Conservation (phyloP, 2,888 invertebrate genomes). For the Noctuana brunneofusca region DNA sequence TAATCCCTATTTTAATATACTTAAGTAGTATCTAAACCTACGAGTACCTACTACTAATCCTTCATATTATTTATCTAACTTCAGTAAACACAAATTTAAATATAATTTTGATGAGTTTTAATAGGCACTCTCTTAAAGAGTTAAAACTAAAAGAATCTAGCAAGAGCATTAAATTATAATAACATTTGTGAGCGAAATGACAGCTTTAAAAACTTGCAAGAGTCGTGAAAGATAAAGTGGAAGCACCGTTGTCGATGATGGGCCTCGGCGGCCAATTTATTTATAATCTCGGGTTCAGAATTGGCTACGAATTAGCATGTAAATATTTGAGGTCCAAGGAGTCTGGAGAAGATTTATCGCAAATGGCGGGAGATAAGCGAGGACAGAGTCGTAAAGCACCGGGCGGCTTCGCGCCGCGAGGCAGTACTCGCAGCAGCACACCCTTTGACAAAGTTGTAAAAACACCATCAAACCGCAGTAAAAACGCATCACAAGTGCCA, state of each 20-base stretch:
- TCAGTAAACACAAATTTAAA: background rate
- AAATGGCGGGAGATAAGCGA: slow-evolving; percentile 75
- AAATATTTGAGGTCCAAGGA: slow-evolving; percentile 82
- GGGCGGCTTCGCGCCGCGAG: slow-evolving; percentile 50
- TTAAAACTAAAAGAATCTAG: slow-evolving; percentile 46
- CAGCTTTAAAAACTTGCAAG: slow-evolving; percentile 72
- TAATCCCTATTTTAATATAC: no score
- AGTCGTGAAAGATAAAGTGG: slow-evolving; percentile 77
- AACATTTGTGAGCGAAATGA: slow-evolving; percentile 56
- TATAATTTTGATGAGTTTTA: background rate
- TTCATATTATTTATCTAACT: no score
- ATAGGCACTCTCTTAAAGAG: slow-evolving; percentile 59
- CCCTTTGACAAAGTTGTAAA: slow-evolving; percentile 81
- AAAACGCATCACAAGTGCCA: slow-evolving; percentile 75
- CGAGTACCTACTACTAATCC: no score
- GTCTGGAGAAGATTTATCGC: slow-evolving; percentile 78
- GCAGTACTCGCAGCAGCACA: slow-evolving; percentile 56
- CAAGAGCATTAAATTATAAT: slow-evolving; percentile 67
- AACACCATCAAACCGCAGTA: slow-evolving; percentile 81
- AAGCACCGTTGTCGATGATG: slow-evolving; percentile 63
- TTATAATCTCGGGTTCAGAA: slow-evolving; percentile 80
- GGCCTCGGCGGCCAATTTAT: slow-evolving; percentile 72
- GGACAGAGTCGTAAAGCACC: slow-evolving; percentile 75
- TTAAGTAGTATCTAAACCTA: no score
- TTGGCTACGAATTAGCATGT: slow-evolving; percentile 82